These are phyloP conservation scores for Aurelia aurita DNA, from an alignment of 30 jellyfish, hydroid and myxozoan species.

Conservation along the genomic window DNA sequence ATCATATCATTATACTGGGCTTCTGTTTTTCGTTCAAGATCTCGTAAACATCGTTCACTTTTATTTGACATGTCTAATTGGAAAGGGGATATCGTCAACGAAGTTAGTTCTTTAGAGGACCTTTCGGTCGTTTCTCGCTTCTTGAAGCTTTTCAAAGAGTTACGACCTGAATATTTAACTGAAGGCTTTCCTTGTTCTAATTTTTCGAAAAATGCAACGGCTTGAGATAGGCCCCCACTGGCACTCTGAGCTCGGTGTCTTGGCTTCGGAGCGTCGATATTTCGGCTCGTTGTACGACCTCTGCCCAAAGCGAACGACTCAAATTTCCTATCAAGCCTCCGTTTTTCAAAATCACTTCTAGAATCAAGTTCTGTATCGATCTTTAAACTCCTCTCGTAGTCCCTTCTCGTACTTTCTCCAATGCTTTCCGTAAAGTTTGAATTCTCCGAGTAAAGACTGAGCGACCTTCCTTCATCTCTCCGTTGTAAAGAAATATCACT, in stretches of 20 bases:
- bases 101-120: neutral
- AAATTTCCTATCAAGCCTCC: too few species aligned
- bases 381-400: too few species aligned
- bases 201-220: slow-evolving; percentile 38
- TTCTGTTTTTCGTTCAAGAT: slow-evolving; percentile 59
- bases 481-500: too few species aligned
- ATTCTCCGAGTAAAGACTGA: too few species aligned
- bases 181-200: slow-evolving; percentile 3
- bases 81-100: slow-evolving; percentile 47
- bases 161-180: neutral
- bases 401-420: too few species aligned
- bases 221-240: slow-evolving; percentile 27
- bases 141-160: slow-evolving; percentile 22
- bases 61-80: slow-evolving; percentile 36
- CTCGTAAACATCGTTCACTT: slow-evolving; percentile 61
- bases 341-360: too few species aligned
- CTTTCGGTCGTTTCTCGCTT: neutral
- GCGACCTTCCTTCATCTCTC: too few species aligned
- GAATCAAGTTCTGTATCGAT: too few species aligned
- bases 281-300: neutral
- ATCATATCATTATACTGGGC: slow-evolving; percentile 43
- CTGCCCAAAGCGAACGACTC: neutral
- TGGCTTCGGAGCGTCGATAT: slow-evolving; percentile 7
- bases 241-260: slow-evolving; percentile 21
- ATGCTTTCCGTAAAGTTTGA: too few species aligned